Evolutionary conservation across 2,113 vertebrate genomes (phyloP).

Genomic region (Meriones unguiculatus): DNA sequence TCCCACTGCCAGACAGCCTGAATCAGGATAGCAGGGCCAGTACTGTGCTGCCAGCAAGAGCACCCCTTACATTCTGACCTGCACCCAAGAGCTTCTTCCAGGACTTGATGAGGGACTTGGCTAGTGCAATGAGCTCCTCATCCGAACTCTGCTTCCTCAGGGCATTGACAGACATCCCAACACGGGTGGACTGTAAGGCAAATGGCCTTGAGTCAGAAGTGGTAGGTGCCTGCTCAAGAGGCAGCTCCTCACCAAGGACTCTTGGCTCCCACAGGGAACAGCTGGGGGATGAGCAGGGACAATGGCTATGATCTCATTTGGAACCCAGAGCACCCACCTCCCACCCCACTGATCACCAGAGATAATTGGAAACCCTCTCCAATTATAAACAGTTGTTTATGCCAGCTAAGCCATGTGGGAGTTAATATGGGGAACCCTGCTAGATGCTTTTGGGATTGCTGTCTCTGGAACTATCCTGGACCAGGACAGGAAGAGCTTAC

Average conservation of each 20-base stretch:
- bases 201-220: background rate
- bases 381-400: background rate
- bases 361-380: background rate
- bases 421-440: background rate
- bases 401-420: background rate
- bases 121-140: conserved; percentile 94
- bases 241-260: background rate
- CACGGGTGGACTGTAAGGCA: conserved; percentile 93
- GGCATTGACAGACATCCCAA: conserved; percentile 98
- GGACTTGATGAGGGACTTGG: conserved; percentile 97
- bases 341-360: background rate
- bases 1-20: background rate
- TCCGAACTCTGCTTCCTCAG: conserved; percentile 97
- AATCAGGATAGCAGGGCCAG: background rate
- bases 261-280: background rate
- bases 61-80: conserved; percentile 31
- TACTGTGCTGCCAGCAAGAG: background rate
- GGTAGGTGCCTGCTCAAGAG: background rate
- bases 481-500: conserved; percentile 81
- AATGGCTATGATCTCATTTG: background rate
- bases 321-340: background rate
- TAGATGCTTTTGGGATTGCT: background rate
- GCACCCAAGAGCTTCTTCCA: conserved; percentile 98
- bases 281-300: background rate
- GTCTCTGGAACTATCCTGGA: background rate